Conservation (phyloP, 2,888 invertebrate genomes). For the Azorinus chamasolen region DNA sequence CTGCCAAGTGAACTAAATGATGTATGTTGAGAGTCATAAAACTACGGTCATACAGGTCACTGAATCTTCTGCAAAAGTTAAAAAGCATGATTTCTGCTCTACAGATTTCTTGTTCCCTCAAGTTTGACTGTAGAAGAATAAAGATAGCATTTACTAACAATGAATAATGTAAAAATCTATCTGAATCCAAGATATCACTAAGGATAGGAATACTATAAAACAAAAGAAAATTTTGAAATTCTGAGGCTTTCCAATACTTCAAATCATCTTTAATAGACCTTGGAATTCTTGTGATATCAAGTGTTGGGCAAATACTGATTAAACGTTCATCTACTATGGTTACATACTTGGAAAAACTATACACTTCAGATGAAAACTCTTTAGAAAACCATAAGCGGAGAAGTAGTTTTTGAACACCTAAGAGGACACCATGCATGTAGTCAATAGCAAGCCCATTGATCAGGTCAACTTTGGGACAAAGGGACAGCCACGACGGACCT, state of each 20-base stretch:
- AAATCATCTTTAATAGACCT: conserved; percentile 39
- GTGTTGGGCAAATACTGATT: conserved; percentile 27
- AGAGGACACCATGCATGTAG: conserved; percentile 61
- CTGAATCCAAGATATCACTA: conserved; percentile 30
- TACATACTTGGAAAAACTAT: conserved; percentile 27
- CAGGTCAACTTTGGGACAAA: too few relatives aligned
- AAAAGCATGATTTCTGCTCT: conserved; percentile 33
- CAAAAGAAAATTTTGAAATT: conserved; percentile 51
- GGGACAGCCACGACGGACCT: too few relatives aligned
- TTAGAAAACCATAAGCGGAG: conserved; percentile 49
- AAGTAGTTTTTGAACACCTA: conserved; percentile 54
- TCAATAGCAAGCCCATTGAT: too few relatives aligned
- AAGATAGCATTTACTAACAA: conserved; percentile 44
- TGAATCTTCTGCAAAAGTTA: conserved; percentile 28
- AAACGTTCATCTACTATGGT: conserved; percentile 30
- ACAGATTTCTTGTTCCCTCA: conserved; percentile 16
- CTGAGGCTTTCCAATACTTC: conserved; percentile 56
- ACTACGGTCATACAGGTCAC: conserved; percentile 32
- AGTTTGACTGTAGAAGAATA: conserved; percentile 32
- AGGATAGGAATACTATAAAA: conserved; percentile 40
- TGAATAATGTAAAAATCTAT: conserved; percentile 42
- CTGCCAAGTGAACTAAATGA: conserved; percentile 57
- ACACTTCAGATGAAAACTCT: conserved; percentile 18
- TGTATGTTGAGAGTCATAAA: conserved; percentile 59
- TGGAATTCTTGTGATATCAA: conserved; percentile 39